phyloP scores from a whole-genome alignment of 2,113 vertebrate genomes.

The Dicerorhinus sumatrensis region DNA sequence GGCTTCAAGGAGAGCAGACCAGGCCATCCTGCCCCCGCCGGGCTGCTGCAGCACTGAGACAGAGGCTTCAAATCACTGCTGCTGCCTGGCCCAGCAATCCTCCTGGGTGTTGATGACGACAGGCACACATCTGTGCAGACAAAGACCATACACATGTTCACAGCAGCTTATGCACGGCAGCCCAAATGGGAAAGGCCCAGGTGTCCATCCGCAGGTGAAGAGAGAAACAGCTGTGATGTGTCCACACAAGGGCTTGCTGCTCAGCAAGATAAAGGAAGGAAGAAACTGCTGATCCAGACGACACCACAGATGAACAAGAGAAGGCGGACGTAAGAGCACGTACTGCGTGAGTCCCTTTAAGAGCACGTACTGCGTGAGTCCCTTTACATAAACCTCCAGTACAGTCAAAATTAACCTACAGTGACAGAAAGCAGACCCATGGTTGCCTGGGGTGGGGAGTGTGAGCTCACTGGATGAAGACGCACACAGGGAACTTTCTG shows the following conservation, averaged over 20 bases:
- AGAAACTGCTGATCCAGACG: rapidly evolving
- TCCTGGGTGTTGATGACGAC: not conserved
- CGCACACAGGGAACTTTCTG: rapidly evolving
- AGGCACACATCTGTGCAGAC: not conserved
- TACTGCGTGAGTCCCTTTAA: not conserved
- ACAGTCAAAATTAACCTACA: rapidly evolving
- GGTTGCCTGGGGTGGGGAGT: not conserved
- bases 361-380: rapidly evolving
- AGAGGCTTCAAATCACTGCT: rapidly evolving
- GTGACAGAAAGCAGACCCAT: not conserved
- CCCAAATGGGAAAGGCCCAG: not conserved
- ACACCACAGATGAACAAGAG: rapidly evolving
- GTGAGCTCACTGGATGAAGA: too few relatives aligned
- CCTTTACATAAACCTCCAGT: not conserved
- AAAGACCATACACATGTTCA: rapidly evolving
- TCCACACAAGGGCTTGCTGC: rapidly evolving
- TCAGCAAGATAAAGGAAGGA: not conserved
- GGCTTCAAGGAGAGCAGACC: not conserved
- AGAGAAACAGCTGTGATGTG: not conserved
- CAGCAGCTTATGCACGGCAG: not conserved
- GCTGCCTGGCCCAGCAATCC: not conserved
- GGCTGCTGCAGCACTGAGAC: not conserved
- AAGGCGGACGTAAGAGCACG: rapidly evolving
- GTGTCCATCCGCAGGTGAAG: not conserved
- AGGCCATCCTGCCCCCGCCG: rapidly evolving